Evolutionary conservation across 2,113 vertebrate genomes (phyloP), one percentile per base, ranked within the genome.

Genomic region (Cyphomyrus plagiostoma): DNA sequence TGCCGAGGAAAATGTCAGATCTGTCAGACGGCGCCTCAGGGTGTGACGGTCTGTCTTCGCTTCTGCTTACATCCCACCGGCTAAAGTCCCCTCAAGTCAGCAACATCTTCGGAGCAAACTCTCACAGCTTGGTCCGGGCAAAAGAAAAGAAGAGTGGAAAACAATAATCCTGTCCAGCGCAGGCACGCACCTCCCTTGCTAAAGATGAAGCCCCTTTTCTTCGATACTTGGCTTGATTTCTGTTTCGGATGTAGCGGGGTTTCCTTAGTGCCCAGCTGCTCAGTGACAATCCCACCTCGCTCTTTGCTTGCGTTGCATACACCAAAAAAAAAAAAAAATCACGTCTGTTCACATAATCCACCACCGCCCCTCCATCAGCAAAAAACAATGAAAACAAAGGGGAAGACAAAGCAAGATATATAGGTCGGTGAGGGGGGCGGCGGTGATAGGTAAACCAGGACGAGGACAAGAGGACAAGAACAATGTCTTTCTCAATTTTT

Each of bases 11-110:
- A 35, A 48, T 50, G 66, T 48, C 86, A 42, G 86, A 58, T 49
- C n/a, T 46, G 87, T 30, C 62, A 50, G 88, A 49, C 66, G 66
- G 88, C 88, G 88, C 45, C 30, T 10, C 46, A 4, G 80, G 80
- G 89, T 89, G 80, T 85, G 89, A 89, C 89, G 35, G 35, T 84
- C 42, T 46, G 50, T 45, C 39, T 83, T 85, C 89, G 49, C 52
- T 84, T 80, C 77, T 15, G 77, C 26, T n/a, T 89, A 62, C 80
- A 58, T 58, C 77, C 80, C 50, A 56, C 23, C 49, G 52, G 35
- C 15, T 66, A 15, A 45, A 52, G 83, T 10, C 39, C 77, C 35
- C 52, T 45, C 23, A 89, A 83, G 89, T 89, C 3, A 52, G n/a
- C 26, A 82, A n/a, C 88, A 85, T 89, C 74, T 84, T 58, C 35